phyloP scores from a whole-genome alignment of 2,113 vertebrate species.

The Labeo rohita region DNA sequence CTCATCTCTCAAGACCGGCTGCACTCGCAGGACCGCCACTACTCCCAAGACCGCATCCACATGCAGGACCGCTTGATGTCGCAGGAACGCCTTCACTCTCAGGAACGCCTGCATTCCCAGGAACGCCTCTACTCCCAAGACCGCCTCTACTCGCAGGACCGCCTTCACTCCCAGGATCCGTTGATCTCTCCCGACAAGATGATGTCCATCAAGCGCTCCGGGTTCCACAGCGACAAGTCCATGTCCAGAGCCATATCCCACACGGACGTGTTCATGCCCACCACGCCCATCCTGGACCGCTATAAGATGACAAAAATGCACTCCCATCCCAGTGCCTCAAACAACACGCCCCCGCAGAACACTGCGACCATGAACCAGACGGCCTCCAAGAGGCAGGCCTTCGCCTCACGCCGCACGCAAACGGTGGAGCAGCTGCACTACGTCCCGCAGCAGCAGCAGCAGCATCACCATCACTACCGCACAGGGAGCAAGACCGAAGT shows the following conservation, averaged over 20 bases:
- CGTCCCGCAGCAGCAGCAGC: conserved; percentile 77
- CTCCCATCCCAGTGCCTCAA: conserved; percentile 98
- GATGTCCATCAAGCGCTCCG: conserved; percentile 84
- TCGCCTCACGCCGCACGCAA: conserved; percentile 96
- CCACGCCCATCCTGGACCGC: conserved; percentile 93
- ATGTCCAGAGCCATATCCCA: conserved; percentile 94
- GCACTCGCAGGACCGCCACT: conserved; percentile 89
- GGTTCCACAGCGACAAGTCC: conserved; percentile 85
- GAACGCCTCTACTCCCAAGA: conserved; percentile 94
- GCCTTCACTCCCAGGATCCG: conserved; percentile 94
- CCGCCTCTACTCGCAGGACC: conserved; percentile 91
- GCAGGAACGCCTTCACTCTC: conserved; percentile 84
- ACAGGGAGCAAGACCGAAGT: conserved; percentile 99
- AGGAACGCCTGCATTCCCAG: conserved; percentile 88
- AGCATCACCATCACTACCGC: conserved; percentile 93
- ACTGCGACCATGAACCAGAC: conserved; percentile 92
- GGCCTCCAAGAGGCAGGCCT: conserved; percentile 92
- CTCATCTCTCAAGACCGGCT: conserved; percentile 91
- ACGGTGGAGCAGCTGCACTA: conserved; percentile 97
- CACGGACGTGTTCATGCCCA: conserved; percentile 97
- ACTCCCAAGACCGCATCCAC: conserved; percentile 92
- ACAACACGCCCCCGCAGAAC: conserved; percentile 83
- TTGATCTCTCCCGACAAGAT: conserved; percentile 91
- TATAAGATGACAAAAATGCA: conserved; percentile 99
- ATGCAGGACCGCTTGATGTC: conserved; percentile 92